Evolutionary conservation across 64 coral and sea anemone genomes (phyloP), one percentile per base, ranked within the genome.

Genomic region (Actinia equina): DNA sequence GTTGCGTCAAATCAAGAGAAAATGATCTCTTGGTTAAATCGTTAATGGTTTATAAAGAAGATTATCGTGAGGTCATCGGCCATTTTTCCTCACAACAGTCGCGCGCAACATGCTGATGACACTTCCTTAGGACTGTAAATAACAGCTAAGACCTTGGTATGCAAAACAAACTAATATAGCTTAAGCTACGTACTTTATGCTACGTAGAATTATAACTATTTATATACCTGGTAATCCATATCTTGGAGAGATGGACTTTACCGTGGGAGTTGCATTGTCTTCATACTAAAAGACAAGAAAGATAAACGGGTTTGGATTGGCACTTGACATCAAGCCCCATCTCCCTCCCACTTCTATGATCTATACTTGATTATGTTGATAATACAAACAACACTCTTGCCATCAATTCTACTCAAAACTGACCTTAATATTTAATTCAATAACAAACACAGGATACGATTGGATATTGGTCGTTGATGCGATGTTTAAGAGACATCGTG

Each of bases 211-310:
- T 37, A 37, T 37, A 37, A 37, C 30, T 37, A 1, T n/a, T n/a
- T 37, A 46, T 22, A 30, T 80, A 93, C 92, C 92, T 42, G 92
- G 92, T 17, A 89, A 37, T 46, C 83, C 92, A 70, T 89, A 93
- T 93, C 84, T 41, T 57, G 92, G 92, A 18, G 87, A 77, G 26
- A 93, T 12, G 12, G 82, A 77, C 7, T 74, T 86, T 19, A 93
- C 79, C 30, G 88, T 83, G 1, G 92, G 92, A 20, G 92, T 94
- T 58, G 11, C 86, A 64, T 64, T 58, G 18, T 89, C 71, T 8
- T 46, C 87, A 17, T 86, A 93, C 92, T 93, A 76, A 52, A 93
- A 84, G 69, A n/a, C 37, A 26, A 30, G 41, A 3, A 74, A 14
- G 12, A 37, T 37, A 41, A 18, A 41, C 2, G 46, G 42, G 14